Percentiles rank a stretch among this genome's conserved stretches.
Conservation (phyloP, 2,888 invertebrate genomes). For the Diabrotica balteata region DNA sequence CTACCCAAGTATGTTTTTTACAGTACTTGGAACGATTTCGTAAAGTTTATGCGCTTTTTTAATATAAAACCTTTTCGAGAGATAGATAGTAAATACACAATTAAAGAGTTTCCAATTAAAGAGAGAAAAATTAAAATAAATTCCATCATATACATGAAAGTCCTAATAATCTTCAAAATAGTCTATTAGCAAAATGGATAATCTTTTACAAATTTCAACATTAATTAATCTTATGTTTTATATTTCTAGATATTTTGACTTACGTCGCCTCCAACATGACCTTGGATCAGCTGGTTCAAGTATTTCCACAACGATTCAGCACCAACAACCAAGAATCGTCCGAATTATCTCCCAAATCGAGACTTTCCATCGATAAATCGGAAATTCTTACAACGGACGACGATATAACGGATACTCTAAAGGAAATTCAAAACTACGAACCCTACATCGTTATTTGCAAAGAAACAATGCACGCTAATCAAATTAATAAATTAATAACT, state of each 20-base stretch:
- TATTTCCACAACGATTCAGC: slow-evolving; percentile 59
- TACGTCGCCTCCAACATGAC: slow-evolving; percentile 60
- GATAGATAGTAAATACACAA: no score
- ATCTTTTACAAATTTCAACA: no score
- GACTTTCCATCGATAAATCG: slow-evolving; percentile 23
- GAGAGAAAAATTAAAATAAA: no score
- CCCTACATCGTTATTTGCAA: slow-evolving; percentile 63
- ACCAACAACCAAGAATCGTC: slow-evolving; percentile 39
- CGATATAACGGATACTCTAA: slow-evolving; percentile 51
- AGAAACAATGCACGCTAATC: slow-evolving; percentile 68
- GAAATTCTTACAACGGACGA: slow-evolving; percentile 42
- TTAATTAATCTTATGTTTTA: background rate
- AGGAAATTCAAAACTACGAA: slow-evolving; percentile 59
- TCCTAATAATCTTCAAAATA: no score
- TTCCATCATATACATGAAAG: no score
- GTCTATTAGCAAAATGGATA: no score
- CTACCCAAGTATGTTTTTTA: no score
- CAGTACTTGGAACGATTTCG: no score
- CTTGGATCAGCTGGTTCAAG: slow-evolving; percentile 58
- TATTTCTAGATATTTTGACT: slow-evolving; percentile 58
- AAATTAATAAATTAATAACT: slow-evolving; percentile 67
- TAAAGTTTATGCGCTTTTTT: no score
- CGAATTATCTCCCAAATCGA: slow-evolving; percentile 15
- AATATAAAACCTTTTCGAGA: no score
- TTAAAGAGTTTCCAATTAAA: no score